These are phyloP conservation scores for Melanchra persicariae DNA, from an alignment of 2,888 invertebrate genomes.

Conservation along the genomic window DNA sequence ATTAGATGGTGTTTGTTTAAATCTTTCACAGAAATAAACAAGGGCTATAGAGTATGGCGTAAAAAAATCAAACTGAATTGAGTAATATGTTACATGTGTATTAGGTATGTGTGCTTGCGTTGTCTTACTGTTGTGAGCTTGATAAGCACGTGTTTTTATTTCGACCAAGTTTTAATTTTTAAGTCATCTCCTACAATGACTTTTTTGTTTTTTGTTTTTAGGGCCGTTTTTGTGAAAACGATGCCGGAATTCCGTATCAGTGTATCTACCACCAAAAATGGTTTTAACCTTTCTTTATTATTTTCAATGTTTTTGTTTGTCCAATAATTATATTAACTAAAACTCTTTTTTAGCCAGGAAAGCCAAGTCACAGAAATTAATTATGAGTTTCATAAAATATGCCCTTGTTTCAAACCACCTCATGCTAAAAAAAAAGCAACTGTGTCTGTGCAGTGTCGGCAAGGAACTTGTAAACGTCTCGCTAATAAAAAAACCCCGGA, in stretches of 20 bases:
- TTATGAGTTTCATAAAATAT: slow-evolving; percentile 46
- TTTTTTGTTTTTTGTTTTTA: slow-evolving; percentile 54
- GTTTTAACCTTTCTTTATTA: slow-evolving; percentile 56
- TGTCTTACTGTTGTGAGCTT: background rate
- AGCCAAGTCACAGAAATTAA: slow-evolving; percentile 57
- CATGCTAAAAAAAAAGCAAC: slow-evolving; percentile 9
- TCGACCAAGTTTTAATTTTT: background rate
- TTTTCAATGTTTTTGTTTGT: slow-evolving; percentile 19
- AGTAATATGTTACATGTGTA: background rate
- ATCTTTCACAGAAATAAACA: background rate
- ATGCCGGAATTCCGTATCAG: slow-evolving; percentile 45
- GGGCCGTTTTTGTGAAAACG: slow-evolving; percentile 39
- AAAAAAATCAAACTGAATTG: no score
- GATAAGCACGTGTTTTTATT: background rate
- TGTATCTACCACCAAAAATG: slow-evolving; percentile 63
- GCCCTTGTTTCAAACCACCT: slow-evolving; percentile 20
- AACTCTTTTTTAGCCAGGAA: slow-evolving; percentile 59
- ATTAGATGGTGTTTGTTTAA: background rate
- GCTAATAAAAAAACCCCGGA: background rate
- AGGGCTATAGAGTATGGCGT: no score
- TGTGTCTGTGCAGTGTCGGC: slow-evolving; percentile 30
- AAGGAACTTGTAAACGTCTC: background rate
- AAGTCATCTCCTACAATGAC: background rate
- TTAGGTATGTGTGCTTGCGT: no score
- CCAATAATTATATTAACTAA: slow-evolving; percentile 13